Base-by-base conservation (phyloP, 2,113 vertebrate genomes). In the Pongo abelii region DNA sequence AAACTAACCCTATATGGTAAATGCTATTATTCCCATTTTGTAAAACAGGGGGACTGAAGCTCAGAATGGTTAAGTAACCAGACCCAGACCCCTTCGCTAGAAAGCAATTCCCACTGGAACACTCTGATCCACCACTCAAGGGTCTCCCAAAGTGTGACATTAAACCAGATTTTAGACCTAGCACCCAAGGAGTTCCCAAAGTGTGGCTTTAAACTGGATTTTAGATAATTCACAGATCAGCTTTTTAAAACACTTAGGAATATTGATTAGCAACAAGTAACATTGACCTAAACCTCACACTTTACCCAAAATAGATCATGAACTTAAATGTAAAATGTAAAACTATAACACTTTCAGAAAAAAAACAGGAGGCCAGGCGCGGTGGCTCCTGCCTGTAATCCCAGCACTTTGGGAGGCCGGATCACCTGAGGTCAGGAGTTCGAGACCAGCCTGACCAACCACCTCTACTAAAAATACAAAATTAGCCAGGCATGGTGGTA, bases 251-350 rank as follows among this genome's bases (percentile, higher is more conserved):
- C 32, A 69, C 52, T 55, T 64, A 64, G 8, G 0, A 78, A 78
- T 43, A 77, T 8, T 5, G 18, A 90, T 1, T 40, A 17, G 14
- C 83, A 84, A 94, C 90, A 94, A 75, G 50, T 64, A 64, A 86
- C 89, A 77, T 50, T 46, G 8, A 85, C 43, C 55, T 80, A 87
- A 91, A 87, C 30, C 22, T 91, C 83, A 72, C 43, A 84, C 6
- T 75, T 93, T 93, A 87, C 46, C 11, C 77, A 94, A 95, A 96
- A 67, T 46, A 87, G 40, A 64, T 70, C 12, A 90, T n/a, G 11
- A 14, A 86, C 4, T 91, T 94, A 69, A 64, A 46, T 52, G 40
- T 67, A 78, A 89, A 89, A 92, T 8, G 17, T 89, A 89, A 86
- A 97, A 69, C 22, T 61, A 5, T 38, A 93, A 86, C 8, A n/a